phyloP scores from a whole-genome alignment of 1,140 invertebrate genomes.

The Conus ventricosus region DNA sequence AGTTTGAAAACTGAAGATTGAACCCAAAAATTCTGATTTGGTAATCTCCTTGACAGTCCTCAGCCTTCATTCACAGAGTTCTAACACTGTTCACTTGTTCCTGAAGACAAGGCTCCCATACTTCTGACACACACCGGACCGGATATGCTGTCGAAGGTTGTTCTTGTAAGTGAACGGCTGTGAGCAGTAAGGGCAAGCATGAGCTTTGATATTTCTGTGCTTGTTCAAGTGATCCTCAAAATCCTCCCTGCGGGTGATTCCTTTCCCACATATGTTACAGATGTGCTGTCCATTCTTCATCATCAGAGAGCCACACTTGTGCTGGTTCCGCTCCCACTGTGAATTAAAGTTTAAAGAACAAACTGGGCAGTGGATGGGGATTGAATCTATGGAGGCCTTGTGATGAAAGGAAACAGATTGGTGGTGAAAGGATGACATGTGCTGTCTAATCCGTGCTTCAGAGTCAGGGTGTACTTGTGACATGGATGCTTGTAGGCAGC shows the following conservation, averaged over 20 bases:
- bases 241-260: background rate
- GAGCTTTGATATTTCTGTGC: conserved; percentile 17
- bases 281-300: conserved; percentile 13
- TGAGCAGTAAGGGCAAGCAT: background rate
- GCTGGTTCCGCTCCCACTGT: background rate
- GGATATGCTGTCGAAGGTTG: conserved; percentile 1
- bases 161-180: conserved; percentile 6
- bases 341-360: background rate
- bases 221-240: conserved; percentile 20
- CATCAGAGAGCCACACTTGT: background rate
- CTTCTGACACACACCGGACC: background rate
- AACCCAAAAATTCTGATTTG: too few species aligned
- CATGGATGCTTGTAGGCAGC: background rate
- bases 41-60: too few species aligned
- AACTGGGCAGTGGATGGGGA: background rate
- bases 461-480: background rate
- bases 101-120: background rate
- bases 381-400: background rate
- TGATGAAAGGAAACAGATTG: background rate
- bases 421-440: background rate
- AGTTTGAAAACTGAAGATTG: too few species aligned
- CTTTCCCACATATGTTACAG: background rate
- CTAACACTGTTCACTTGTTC: background rate
- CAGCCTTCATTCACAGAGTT: too few species aligned
- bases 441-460: background rate